Conservation (phyloP, 2,888 invertebrate genomes). For the Apodemia hepburni region DNA sequence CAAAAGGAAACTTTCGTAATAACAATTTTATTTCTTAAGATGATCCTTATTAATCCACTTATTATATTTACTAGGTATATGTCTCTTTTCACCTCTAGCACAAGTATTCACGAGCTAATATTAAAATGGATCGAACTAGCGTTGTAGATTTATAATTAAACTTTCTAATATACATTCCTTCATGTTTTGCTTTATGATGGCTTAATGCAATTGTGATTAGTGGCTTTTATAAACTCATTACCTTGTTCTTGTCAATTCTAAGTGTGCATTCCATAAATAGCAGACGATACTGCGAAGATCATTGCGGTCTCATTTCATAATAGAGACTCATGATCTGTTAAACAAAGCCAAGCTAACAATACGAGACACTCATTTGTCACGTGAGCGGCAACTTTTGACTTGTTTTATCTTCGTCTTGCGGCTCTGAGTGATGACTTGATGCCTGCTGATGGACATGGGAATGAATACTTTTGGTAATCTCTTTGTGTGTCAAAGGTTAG, state of each 20-base stretch:
- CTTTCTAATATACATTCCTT: conserved; percentile 14
- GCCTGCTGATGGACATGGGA: conserved; percentile 52
- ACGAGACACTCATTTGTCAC: conserved; percentile 59
- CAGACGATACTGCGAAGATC: conserved; percentile 24
- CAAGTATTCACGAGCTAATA: not conserved
- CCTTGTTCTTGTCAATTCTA: not conserved
- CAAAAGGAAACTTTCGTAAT: no score
- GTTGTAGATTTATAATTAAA: not conserved
- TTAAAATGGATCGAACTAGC: not conserved
- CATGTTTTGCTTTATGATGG: not conserved
- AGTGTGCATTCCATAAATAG: conserved; percentile 23
- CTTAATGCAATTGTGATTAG: conserved; percentile 11
- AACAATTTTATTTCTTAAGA: no score
- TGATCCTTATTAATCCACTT: no score
- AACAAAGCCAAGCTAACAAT: conserved; percentile 56
- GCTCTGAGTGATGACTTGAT: conserved; percentile 66
- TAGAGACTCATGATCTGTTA: conserved; percentile 41
- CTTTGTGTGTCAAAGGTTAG: conserved; percentile 62
- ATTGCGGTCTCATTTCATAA: conserved; percentile 19
- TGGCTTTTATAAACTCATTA: not conserved
- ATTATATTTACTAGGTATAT: no score
- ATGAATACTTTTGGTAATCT: conserved; percentile 58
- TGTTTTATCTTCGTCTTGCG: conserved; percentile 36
- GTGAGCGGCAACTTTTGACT: conserved; percentile 36
- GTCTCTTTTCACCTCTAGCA: not conserved